Conservation (phyloP, 2,113 vertebrate genomes). For the Rhabdomys dilectus region DNA sequence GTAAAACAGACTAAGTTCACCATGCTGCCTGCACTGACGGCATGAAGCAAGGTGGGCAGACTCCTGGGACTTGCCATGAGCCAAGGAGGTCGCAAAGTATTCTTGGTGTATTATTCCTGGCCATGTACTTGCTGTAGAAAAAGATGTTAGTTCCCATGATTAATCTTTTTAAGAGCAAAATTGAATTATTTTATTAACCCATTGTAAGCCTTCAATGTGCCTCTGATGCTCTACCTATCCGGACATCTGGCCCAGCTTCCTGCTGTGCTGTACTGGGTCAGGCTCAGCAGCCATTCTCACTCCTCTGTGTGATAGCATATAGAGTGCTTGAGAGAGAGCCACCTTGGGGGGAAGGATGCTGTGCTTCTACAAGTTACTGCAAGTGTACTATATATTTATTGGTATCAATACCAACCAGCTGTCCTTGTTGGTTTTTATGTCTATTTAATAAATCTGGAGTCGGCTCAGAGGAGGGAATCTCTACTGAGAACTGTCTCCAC, state of each 20-base stretch:
- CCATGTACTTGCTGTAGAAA: neutral
- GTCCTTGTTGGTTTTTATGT: neutral
- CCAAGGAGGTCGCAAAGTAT: neutral
- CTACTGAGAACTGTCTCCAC: neutral
- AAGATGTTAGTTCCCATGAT: neutral
- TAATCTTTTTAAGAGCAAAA: slow-evolving; percentile 21
- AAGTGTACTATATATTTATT: neutral
- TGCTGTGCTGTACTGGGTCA: rapidly evolving
- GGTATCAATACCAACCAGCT: neutral
- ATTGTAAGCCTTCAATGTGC: neutral
- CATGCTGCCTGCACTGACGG: neutral
- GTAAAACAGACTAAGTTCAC: neutral
- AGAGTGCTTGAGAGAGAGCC: neutral
- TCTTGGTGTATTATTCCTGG: neutral
- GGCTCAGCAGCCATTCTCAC: neutral
- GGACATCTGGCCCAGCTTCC: neutral
- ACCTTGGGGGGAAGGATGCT: neutral
- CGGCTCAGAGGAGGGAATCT: neutral
- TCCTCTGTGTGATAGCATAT: neutral
- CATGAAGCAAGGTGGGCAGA: neutral
- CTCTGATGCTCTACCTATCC: neutral
- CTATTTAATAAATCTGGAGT: neutral
- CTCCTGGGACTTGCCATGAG: neutral
- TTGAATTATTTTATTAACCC: neutral
- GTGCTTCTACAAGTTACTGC: neutral